phyloP scores from a whole-genome alignment of 2,888 invertebrate species.

The Saturnia japonica region DNA sequence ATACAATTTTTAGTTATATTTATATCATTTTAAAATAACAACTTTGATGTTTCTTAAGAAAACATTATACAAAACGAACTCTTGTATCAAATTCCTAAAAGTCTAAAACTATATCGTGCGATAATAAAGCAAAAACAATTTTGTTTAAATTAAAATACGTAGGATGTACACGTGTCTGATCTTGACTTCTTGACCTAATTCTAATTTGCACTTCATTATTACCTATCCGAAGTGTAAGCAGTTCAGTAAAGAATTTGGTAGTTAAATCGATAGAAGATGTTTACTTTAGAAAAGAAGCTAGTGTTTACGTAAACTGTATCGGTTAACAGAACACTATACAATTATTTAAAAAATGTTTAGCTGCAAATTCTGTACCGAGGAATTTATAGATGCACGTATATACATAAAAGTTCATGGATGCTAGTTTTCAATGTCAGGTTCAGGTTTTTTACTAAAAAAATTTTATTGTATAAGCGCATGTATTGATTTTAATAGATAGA shows the following conservation, averaged over 20 bases:
- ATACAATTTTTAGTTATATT: too few relatives aligned
- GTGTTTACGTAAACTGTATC: conserved; percentile 25
- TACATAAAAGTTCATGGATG: neutral
- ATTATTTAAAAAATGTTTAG: conserved; percentile 10
- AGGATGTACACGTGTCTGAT: conserved; percentile 23
- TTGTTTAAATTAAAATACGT: neutral
- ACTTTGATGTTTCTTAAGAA: neutral
- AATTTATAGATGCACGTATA: neutral
- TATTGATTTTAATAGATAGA: neutral
- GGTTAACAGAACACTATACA: conserved; percentile 14
- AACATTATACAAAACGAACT: neutral
- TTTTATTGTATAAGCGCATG: neutral
- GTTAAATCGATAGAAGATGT: conserved; percentile 26
- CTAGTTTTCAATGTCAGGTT: conserved; percentile 2
- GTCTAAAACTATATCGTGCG: neutral
- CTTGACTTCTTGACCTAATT: conserved; percentile 43
- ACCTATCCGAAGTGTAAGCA: conserved; percentile 7
- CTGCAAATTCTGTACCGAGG: neutral
- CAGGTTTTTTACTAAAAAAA: neutral
- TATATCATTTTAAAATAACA: neutral
- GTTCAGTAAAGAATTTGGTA: conserved; percentile 20
- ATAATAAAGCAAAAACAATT: neutral
- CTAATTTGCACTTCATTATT: conserved; percentile 24
- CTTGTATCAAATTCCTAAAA: neutral
- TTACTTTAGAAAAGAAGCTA: conserved; percentile 29